Evolutionary conservation across 2,888 invertebrate genomes (phyloP).

Genomic region (Onchidella celtica): DNA sequence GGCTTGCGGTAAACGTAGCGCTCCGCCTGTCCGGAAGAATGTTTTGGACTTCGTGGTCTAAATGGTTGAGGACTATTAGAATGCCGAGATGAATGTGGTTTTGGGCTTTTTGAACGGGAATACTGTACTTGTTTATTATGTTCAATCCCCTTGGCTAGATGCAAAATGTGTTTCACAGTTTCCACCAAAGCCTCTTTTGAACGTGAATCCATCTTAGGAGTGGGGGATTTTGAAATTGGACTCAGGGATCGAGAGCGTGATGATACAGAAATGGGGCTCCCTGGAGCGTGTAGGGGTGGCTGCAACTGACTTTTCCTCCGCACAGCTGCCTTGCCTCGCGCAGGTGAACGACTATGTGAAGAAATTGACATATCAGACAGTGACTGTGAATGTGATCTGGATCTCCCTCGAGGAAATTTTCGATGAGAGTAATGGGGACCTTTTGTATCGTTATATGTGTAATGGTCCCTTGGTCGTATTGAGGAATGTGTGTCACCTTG

Average conservation of each 20-base stretch:
- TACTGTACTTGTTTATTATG: neutral
- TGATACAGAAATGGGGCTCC: constrained; percentile 45
- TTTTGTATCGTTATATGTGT: neutral
- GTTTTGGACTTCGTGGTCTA: neutral
- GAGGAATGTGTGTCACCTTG: neutral
- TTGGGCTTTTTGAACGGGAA: constrained; percentile 12
- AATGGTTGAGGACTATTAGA: neutral
- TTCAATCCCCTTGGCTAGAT: constrained; percentile 28
- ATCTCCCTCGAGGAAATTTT: neutral
- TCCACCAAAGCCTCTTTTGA: constrained; percentile 32
- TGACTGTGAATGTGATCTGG: constrained; percentile 34
- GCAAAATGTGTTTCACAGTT: constrained; percentile 37
- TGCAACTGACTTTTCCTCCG: neutral
- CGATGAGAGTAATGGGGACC: neutral
- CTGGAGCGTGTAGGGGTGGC: neutral
- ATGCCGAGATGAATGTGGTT: neutral
- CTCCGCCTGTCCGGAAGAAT: neutral
- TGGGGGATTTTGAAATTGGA: constrained; percentile 46
- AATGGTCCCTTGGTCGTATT: neutral
- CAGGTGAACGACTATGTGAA: neutral
- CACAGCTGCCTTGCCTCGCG: neutral
- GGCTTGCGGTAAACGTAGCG: neutral
- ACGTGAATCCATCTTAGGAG: neutral
- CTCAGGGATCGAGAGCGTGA: constrained; percentile 47
- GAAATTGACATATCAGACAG: constrained; percentile 30